Percentiles rank a stretch among this genome's conserved stretches.
Evolutionary conservation across 2,797 vertebrate genomes (phyloP).

Genomic region (Taeniopygia guttata): DNA sequence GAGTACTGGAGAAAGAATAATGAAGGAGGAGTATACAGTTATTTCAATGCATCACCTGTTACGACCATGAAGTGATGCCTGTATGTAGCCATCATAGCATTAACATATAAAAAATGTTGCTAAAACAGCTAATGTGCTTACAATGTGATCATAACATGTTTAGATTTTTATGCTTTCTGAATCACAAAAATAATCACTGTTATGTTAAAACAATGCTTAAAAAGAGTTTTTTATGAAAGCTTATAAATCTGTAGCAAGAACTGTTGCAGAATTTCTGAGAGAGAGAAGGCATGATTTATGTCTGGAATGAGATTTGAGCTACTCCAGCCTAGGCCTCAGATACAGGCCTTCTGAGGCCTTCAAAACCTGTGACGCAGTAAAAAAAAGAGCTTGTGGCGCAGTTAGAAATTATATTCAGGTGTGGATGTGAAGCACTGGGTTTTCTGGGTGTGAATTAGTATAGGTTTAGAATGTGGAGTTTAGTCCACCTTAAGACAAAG

Average conservation of each 20-base stretch:
- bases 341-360: too few relatives aligned
- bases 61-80: not conserved
- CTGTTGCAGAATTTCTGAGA: too few relatives aligned
- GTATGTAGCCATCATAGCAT: not conserved
- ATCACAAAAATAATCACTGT: not conserved
- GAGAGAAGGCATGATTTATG: too few relatives aligned
- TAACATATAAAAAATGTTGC: not conserved
- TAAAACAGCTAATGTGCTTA: not conserved
- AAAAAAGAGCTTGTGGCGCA: too few relatives aligned
- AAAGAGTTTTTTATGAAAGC: not conserved
- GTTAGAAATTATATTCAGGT: too few relatives aligned
- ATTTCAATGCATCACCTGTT: not conserved
- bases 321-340: too few relatives aligned
- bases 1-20: not conserved
- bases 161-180: not conserved
- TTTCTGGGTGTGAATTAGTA: too few relatives aligned
- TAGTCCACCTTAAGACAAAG: too few relatives aligned
- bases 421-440: too few relatives aligned
- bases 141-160: not conserved
- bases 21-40: rapidly evolving
- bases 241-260: not conserved
- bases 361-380: too few relatives aligned
- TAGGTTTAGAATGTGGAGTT: too few relatives aligned
- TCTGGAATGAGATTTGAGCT: too few relatives aligned
- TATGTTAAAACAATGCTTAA: not conserved